phyloP scores from a whole-genome alignment of 1,140 invertebrate species.

The Zaprionus davidi region DNA sequence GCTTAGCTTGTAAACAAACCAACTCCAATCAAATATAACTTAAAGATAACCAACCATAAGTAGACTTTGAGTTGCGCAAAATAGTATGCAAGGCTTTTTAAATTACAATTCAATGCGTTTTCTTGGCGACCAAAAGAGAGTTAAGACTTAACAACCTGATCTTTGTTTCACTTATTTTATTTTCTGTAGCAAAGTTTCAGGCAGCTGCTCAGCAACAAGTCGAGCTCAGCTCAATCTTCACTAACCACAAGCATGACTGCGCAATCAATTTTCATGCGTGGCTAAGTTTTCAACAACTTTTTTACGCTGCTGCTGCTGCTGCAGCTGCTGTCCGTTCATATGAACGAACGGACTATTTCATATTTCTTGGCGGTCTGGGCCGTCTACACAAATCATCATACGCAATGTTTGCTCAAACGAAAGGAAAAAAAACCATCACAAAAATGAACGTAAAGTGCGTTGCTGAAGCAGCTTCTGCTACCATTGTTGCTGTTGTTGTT shows the following conservation, averaged over 20 bases:
- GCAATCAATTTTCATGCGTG: slow-evolving; percentile 63
- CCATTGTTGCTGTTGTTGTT: slow-evolving; percentile 20
- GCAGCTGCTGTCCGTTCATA: slow-evolving; percentile 41
- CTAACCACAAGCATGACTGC: slow-evolving; percentile 27
- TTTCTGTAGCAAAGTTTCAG: slow-evolving; percentile 8
- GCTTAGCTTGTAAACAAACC: slow-evolving; percentile 21
- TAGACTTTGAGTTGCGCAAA: not conserved
- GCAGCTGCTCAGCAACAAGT: not conserved
- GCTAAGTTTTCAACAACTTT: slow-evolving; percentile 32
- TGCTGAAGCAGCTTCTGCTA: slow-evolving; percentile 34
- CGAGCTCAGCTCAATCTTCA: not conserved
- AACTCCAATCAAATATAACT: too few relatives aligned
- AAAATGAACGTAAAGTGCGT: slow-evolving; percentile 58
- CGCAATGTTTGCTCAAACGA: slow-evolving; percentile 59
- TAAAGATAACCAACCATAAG: too few relatives aligned
- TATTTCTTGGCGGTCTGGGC: slow-evolving; percentile 56
- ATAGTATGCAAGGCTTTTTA: slow-evolving; percentile 13
- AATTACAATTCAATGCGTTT: not conserved
- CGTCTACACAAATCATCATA: slow-evolving; percentile 77
- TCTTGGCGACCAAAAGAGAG: not conserved
- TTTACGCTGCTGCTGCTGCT: slow-evolving; percentile 21
- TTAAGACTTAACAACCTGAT: not conserved
- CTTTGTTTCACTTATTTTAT: not conserved
- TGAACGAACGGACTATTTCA: slow-evolving; percentile 55
- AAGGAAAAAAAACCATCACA: slow-evolving; percentile 21